Conservation (phyloP, 2,113 vertebrate species). For the Psilopogon haemacephalus region DNA sequence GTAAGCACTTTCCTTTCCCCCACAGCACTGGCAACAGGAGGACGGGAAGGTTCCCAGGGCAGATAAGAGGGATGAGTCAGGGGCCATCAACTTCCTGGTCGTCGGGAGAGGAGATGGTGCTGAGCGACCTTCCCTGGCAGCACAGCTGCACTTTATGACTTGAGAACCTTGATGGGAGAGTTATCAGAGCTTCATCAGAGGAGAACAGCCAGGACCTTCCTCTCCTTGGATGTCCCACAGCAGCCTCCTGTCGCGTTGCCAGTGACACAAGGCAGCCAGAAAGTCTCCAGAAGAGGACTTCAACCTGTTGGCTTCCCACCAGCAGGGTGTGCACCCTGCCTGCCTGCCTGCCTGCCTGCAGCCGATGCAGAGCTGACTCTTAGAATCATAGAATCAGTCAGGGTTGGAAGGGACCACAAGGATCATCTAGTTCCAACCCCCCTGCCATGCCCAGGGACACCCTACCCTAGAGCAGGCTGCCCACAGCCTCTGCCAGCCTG, state of each 20-base stretch:
- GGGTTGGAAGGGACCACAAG: too few species aligned
- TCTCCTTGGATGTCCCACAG: background rate
- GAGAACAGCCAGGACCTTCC: background rate
- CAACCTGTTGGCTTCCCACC: background rate
- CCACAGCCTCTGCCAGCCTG: too few species aligned
- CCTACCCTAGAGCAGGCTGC: too few species aligned
- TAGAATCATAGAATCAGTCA: too few species aligned
- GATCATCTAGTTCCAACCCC: too few species aligned
- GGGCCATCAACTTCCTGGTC: background rate
- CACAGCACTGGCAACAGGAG: background rate
- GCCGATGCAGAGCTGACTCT: background rate
- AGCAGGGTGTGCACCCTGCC: background rate
- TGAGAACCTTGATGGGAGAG: background rate
- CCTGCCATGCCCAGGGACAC: too few species aligned
- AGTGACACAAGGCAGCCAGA: background rate
- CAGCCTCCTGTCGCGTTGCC: background rate
- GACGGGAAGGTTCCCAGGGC: background rate
- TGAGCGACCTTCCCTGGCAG: background rate
- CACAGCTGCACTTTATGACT: background rate
- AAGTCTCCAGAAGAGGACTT: constrained; percentile 26
- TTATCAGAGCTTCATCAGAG: background rate
- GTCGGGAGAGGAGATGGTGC: background rate
- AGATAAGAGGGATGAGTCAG: background rate
- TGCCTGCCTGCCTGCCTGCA: too few species aligned
- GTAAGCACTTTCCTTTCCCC: constrained; percentile 65